These are phyloP conservation scores for Brachionus calyciflorus DNA, from an alignment of 1,140 invertebrate species.

Conservation along the genomic window DNA sequence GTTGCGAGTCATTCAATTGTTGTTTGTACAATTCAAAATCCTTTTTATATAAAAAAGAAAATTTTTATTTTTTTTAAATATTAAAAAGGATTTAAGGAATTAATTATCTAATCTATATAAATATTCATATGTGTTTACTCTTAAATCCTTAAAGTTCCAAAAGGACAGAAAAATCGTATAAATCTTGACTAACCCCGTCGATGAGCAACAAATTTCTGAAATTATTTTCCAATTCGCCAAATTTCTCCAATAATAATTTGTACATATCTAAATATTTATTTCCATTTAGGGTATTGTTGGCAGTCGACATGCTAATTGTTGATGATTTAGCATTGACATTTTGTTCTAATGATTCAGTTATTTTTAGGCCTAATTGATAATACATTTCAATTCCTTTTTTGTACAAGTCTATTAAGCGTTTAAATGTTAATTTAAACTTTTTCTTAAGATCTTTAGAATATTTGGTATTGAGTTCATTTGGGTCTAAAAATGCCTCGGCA, in stretches of 20 bases:
- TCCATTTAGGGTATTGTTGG: not conserved
- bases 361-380: not conserved
- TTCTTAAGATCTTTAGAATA: slow-evolving; percentile 43
- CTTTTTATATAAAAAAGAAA: slow-evolving; percentile 9
- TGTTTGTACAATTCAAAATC: slow-evolving; percentile 25
- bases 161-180: slow-evolving; percentile 12
- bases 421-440: slow-evolving; percentile 39
- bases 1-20: slow-evolving; percentile 28
- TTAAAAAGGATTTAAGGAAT: no score
- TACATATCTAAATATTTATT: slow-evolving; percentile 44
- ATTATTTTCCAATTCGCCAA: slow-evolving; percentile 43
- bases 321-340: slow-evolving; percentile 6
- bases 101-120: not conserved
- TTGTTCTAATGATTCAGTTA: not conserved
- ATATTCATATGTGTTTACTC: not conserved
- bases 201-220: slow-evolving; percentile 34
- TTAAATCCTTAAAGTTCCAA: not conserved
- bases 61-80: not conserved
- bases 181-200: slow-evolving; percentile 35
- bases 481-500: slow-evolving; percentile 79
- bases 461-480: slow-evolving; percentile 50
- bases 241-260: slow-evolving; percentile 7
- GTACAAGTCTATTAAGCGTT: slow-evolving; percentile 26
- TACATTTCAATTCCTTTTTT: slow-evolving; percentile 41
- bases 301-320: not conserved